These are phyloP conservation scores for Oxyteleia sp. DNA, from an alignment of 2,888 invertebrate genomes.

Conservation along the genomic window DNA sequence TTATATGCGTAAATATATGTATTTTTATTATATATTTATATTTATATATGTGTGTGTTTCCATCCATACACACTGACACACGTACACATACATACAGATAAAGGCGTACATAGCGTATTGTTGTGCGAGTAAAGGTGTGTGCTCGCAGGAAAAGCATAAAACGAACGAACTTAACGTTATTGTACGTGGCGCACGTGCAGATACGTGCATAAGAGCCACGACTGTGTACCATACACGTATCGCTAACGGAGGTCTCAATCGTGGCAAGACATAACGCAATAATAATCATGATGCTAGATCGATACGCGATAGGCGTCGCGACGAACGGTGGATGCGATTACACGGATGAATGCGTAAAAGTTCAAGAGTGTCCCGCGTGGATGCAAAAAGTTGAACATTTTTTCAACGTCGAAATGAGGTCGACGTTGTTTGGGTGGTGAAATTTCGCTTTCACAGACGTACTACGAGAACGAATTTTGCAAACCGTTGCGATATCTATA, in stretches of 20 bases:
- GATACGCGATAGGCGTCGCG: constrained; percentile 83
- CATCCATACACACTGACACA: constrained; percentile 9
- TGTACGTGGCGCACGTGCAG: constrained; percentile 64
- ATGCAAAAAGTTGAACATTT: constrained; percentile 6
- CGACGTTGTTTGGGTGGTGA: constrained; percentile 17
- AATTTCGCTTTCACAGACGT: not conserved
- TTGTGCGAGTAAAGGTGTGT: constrained; percentile 31
- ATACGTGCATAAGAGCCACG: constrained; percentile 53
- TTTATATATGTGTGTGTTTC: too few relatives aligned
- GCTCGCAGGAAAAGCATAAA: constrained; percentile 69
- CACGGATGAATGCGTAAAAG: constrained; percentile 78
- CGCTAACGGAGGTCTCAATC: constrained; percentile 84
- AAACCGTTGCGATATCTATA: not conserved
- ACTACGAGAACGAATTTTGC: not conserved
- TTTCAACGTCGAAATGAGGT: not conserved
- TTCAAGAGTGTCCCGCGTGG: constrained; percentile 73
- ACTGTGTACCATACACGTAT: constrained; percentile 70
- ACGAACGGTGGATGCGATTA: constrained; percentile 79
- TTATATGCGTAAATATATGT: too few relatives aligned
- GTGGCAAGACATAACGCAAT: constrained; percentile 81
- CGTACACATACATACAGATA: constrained; percentile 16
- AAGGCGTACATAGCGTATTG: constrained; percentile 13
- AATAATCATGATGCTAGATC: constrained; percentile 85
- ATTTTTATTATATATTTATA: too few relatives aligned
- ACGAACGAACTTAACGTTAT: constrained; percentile 67